These are phyloP conservation scores for Latrodectus geometricus DNA, from an alignment of 1,140 invertebrate species.

Conservation along the genomic window DNA sequence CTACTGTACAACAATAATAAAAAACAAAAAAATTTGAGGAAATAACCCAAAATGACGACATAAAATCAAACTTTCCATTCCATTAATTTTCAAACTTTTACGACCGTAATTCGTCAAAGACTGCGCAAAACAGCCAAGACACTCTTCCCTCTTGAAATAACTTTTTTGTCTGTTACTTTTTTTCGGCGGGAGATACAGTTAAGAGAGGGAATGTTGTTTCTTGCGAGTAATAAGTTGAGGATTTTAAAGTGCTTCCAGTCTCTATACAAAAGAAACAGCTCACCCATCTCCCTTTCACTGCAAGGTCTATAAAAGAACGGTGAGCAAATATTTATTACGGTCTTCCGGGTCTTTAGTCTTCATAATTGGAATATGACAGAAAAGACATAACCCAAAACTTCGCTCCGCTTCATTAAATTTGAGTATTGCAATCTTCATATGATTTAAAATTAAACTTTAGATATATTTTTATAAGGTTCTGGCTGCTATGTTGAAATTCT, in stretches of 20 bases:
- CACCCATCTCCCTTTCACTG: constrained; percentile 1
- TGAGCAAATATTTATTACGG: constrained; percentile 48
- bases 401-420: neutral
- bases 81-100: constrained; percentile 57
- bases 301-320: constrained; percentile 27
- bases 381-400: neutral
- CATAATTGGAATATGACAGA: constrained; percentile 30
- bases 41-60: constrained; percentile 13
- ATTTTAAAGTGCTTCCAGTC: constrained; percentile 54
- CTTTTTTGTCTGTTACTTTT: constrained; percentile 6
- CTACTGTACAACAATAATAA: neutral
- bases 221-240: constrained; percentile 40
- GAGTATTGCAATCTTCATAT: neutral
- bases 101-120: constrained; percentile 50
- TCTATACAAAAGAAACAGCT: constrained; percentile 23
- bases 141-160: constrained; percentile 12
- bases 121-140: constrained; percentile 28
- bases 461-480: no score
- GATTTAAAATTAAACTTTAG: no score
- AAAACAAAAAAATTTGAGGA: neutral
- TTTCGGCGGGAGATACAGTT: neutral
- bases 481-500: no score
- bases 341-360: constrained; percentile 37
- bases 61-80: constrained; percentile 47
- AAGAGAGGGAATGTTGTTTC: constrained; percentile 38